A percentile compares a stretch with the other conserved stretches of the same genome.
These are phyloP conservation scores for Xylota segnis DNA, from an alignment of 2,888 invertebrate species.

Conservation along the genomic window DNA sequence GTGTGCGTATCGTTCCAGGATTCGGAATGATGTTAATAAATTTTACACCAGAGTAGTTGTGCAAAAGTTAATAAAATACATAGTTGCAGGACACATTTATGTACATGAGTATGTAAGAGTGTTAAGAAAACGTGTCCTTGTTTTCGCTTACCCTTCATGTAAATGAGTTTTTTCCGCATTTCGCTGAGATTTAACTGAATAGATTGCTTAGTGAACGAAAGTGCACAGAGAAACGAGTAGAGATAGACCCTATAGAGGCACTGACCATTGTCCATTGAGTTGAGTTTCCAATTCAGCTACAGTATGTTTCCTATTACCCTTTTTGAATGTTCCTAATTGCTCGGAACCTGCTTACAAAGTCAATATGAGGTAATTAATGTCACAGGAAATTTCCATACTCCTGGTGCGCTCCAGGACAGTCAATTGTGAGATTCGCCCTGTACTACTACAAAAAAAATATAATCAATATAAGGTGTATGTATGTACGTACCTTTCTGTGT, in stretches of 20 bases:
- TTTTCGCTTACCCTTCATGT: background rate
- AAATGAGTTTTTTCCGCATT: background rate
- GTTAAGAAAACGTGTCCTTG: constrained; percentile 5
- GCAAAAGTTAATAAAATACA: constrained; percentile 9
- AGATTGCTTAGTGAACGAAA: too few species aligned
- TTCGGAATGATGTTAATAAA: constrained; percentile 31
- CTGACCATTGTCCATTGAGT: background rate
- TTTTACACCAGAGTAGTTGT: constrained; percentile 14
- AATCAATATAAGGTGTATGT: background rate
- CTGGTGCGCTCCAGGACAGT: constrained; percentile 28
- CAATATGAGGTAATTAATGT: constrained; percentile 66
- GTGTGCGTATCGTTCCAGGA: background rate
- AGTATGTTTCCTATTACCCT: constrained; percentile 27
- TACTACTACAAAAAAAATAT: constrained; percentile 24
- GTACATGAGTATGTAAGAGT: too few species aligned
- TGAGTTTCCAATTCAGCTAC: constrained; percentile 27
- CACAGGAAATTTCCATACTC: constrained; percentile 42
- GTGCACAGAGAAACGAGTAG: too few species aligned
- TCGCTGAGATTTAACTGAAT: too few species aligned
- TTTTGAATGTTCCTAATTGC: constrained; percentile 53
- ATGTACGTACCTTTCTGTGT: background rate
- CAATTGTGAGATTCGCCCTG: constrained; percentile 30
- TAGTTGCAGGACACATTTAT: constrained; percentile 21
- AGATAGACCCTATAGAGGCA: too few species aligned
- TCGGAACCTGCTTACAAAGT: constrained; percentile 60